A percentile compares a stretch with the other conserved stretches of the same genome.
Evolutionary conservation across 2,888 invertebrate species (phyloP).

Genomic region (Tenthredo livida): DNA sequence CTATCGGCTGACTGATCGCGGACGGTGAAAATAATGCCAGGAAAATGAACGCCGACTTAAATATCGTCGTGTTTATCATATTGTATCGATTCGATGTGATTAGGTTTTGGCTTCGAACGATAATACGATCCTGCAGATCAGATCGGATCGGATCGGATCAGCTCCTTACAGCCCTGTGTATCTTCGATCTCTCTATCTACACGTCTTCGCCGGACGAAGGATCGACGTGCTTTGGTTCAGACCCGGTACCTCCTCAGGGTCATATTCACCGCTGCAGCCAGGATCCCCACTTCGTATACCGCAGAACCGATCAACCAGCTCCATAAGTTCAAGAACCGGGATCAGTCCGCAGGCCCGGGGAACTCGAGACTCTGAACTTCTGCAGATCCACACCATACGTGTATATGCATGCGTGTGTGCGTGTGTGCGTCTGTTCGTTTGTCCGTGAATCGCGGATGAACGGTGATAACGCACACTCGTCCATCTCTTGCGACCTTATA

Average conservation of each 20-base stretch:
- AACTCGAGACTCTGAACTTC: background rate
- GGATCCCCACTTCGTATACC: conserved; percentile 9
- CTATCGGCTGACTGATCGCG: conserved; percentile 56
- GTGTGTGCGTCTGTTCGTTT: background rate
- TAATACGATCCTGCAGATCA: background rate
- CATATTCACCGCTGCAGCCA: conserved; percentile 22
- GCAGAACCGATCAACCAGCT: conserved; percentile 35
- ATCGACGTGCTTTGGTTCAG: conserved; percentile 15
- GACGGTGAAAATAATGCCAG: conserved; percentile 50
- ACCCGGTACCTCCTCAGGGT: conserved; percentile 1
- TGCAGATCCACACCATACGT: too few relatives aligned
- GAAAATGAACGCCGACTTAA: conserved; percentile 65
- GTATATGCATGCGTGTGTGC: background rate
- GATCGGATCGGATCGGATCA: background rate
- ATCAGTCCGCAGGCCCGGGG: background rate
- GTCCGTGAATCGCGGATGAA: background rate
- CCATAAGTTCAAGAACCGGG: conserved; percentile 42
- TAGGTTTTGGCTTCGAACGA: background rate
- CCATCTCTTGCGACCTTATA: background rate
- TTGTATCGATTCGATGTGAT: background rate
- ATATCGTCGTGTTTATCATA: conserved; percentile 71
- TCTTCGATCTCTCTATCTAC: background rate
- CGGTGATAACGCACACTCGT: background rate
- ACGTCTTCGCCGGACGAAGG: conserved; percentile 39
- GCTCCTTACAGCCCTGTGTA: background rate